Conservation (phyloP, 1,140 invertebrate genomes). For the Drosophila dunni region DNA sequence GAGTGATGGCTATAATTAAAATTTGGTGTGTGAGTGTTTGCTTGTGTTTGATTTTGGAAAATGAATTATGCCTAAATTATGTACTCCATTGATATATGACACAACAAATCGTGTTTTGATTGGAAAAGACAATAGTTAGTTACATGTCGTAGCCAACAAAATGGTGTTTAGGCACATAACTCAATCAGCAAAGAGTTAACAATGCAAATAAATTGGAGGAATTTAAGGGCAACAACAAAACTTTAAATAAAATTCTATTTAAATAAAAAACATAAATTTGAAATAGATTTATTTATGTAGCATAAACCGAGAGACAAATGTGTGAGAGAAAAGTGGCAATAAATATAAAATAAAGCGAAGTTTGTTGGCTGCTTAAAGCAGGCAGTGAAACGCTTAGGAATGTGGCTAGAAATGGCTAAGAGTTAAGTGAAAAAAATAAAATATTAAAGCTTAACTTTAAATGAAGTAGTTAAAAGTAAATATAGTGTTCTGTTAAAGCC, state of each 20-base stretch:
- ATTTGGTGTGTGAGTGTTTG: conserved; percentile 38
- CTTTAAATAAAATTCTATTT: not conserved
- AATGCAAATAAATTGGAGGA: conserved; percentile 24
- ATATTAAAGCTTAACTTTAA: no score
- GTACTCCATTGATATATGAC: conserved; percentile 38
- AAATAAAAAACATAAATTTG: not conserved
- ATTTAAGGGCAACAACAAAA: not conserved
- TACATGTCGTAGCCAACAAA: not conserved
- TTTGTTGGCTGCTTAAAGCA: no score
- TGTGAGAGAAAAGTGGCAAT: no score
- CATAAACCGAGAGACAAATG: no score
- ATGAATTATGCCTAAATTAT: conserved; percentile 56
- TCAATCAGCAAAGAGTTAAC: conserved; percentile 19
- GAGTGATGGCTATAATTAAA: conserved; percentile 76
- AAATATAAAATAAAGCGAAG: no score
- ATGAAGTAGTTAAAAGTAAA: no score
- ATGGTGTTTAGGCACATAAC: conserved; percentile 17
- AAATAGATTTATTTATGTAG: no score
- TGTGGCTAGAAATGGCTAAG: no score
- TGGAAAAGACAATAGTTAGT: conserved; percentile 26
- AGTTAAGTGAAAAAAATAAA: no score
- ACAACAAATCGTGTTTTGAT: conserved; percentile 49
- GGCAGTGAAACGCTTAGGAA: no score
- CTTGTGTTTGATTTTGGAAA: conserved; percentile 30
- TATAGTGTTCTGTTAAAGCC: no score